Conservation (phyloP, 2,888 invertebrate species). For the Thymelicus acteon region DNA sequence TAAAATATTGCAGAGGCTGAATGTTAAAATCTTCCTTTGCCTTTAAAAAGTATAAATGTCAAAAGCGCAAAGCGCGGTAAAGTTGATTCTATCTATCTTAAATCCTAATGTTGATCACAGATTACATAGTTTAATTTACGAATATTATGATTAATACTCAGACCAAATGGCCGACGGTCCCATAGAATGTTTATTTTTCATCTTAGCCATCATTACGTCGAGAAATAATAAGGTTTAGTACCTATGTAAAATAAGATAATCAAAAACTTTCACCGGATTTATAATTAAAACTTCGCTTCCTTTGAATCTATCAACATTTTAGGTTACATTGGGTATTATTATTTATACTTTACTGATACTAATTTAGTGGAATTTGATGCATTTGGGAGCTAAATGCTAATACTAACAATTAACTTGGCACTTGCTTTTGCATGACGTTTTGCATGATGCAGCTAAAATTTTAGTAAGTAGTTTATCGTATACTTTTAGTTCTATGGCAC, state of each 20-base stretch:
- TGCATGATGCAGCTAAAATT: slow-evolving; percentile 10
- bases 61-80: slow-evolving; percentile 24
- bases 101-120: background rate
- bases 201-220: background rate
- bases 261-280: too few relatives aligned
- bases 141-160: too few relatives aligned
- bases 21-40: slow-evolving; percentile 7
- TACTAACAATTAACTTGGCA: background rate
- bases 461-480: slow-evolving; percentile 14
- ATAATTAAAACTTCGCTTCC: too few relatives aligned
- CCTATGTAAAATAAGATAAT: too few relatives aligned
- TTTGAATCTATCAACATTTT: too few relatives aligned
- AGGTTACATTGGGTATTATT: too few relatives aligned
- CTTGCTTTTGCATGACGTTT: slow-evolving; percentile 16
- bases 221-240: too few relatives aligned
- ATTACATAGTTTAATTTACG: too few relatives aligned
- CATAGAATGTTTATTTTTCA: background rate
- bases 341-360: background rate
- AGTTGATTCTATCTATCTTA: background rate
- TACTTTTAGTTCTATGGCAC: slow-evolving; percentile 5
- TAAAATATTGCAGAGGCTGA: slow-evolving; percentile 24
- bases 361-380: background rate
- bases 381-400: background rate
- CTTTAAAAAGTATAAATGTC: slow-evolving; percentile 26
- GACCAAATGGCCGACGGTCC: too few relatives aligned